These are phyloP conservation scores for Tachuris rubrigastra DNA, from an alignment of 2,113 vertebrate genomes.

Conservation along the genomic window DNA sequence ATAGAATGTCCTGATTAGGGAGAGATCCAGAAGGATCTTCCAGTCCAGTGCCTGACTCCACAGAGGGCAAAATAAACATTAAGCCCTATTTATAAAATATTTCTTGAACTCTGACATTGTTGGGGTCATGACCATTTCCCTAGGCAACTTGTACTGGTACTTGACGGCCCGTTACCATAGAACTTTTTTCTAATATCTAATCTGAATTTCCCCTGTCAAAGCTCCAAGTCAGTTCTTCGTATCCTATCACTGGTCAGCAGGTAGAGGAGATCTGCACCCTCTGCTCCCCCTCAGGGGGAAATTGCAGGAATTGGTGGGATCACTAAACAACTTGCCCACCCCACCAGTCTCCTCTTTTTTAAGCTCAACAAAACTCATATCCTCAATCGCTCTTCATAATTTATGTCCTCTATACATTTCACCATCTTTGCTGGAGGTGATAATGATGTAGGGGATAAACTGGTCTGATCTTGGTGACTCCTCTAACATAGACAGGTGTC, in stretches of 20 bases:
- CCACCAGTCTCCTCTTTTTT: background rate
- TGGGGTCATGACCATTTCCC: background rate
- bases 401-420: background rate
- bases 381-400: background rate
- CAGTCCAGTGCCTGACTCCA: background rate
- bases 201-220: background rate
- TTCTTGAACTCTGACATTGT: background rate
- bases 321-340: rapidly evolving
- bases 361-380: background rate
- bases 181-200: background rate
- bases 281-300: background rate
- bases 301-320: background rate
- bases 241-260: background rate
- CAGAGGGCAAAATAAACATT: background rate
- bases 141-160: rapidly evolving
- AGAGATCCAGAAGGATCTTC: background rate
- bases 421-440: background rate
- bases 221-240: rapidly evolving
- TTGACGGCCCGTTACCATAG: background rate
- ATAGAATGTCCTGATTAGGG: background rate
- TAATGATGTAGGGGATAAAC: background rate
- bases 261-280: background rate
- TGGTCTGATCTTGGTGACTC: background rate
- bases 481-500: background rate
- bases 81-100: background rate